phyloP scores from a whole-genome alignment of 1,140 invertebrate species.

The Zaprionus vittiger region DNA sequence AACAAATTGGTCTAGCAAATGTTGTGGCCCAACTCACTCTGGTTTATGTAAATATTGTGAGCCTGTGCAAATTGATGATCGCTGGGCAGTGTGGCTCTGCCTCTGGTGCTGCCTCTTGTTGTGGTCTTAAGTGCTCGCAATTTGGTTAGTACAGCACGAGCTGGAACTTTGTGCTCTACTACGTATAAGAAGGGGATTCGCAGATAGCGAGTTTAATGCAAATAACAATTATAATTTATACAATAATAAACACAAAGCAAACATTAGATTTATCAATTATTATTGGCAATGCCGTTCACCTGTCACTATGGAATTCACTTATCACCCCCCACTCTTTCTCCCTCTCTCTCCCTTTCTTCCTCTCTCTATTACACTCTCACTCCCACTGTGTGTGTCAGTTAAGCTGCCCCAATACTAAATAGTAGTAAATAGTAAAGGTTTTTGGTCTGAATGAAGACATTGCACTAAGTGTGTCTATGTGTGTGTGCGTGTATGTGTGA shows the following conservation, averaged over 20 bases:
- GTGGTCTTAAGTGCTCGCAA: neutral
- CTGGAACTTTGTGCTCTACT: neutral
- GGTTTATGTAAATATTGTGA: constrained; percentile 76
- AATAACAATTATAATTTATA: constrained; percentile 53
- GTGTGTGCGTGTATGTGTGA: neutral
- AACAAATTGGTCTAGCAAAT: constrained; percentile 65
- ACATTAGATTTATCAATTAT: constrained; percentile 69
- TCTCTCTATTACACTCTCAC: constrained; percentile 8
- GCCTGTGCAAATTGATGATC: constrained; percentile 45
- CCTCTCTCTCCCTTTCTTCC: constrained; percentile 10
- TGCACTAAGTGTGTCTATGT: neutral
- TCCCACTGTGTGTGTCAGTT: neutral
- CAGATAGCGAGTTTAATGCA: constrained; percentile 16
- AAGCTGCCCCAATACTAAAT: constrained; percentile 34
- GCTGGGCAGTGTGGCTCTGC: constrained; percentile 30
- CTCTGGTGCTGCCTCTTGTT: neutral
- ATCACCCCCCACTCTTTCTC: neutral
- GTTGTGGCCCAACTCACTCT: constrained; percentile 35
- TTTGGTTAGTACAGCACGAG: neutral
- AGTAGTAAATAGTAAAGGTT: constrained; percentile 15
- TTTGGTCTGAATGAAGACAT: constrained; percentile 1
- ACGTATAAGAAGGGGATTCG: neutral
- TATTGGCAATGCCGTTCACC: constrained; percentile 45
- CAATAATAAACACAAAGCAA: constrained; percentile 57
- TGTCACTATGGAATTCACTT: constrained; percentile 42